These are phyloP conservation scores for Pangasianodon hypophthalmus DNA, from an alignment of 2,113 vertebrate genomes.

Conservation along the genomic window DNA sequence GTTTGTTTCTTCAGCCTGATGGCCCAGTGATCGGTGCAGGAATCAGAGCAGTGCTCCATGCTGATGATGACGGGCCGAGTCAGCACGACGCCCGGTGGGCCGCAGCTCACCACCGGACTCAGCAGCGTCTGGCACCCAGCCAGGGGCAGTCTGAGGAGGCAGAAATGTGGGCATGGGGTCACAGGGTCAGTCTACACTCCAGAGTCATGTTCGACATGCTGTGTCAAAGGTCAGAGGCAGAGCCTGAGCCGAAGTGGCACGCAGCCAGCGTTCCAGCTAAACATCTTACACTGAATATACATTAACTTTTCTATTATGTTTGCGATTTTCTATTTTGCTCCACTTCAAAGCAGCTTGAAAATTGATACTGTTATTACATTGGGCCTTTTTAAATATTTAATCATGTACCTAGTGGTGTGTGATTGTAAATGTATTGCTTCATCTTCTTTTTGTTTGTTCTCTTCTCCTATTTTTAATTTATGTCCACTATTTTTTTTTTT, in stretches of 20 bases:
- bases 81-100: conserved; percentile 94
- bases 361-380: conserved; percentile 8
- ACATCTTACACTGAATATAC: background rate
- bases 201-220: conserved; percentile 5
- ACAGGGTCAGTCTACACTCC: background rate
- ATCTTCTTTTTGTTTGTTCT: background rate
- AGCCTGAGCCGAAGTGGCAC: background rate
- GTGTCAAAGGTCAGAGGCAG: background rate
- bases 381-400: background rate
- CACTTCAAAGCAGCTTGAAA: background rate
- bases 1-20: conserved; percentile 95
- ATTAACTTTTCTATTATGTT: background rate
- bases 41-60: conserved; percentile 96
- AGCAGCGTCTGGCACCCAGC: conserved; percentile 95
- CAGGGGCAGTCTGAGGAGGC: conserved; percentile 84
- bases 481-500: background rate
- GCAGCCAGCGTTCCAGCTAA: background rate
- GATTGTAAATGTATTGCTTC: background rate
- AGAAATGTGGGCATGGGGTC: background rate
- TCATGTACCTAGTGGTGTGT: background rate
- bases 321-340: background rate
- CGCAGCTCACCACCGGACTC: conserved; percentile 95
- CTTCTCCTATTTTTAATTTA: background rate
- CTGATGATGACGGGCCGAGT: conserved; percentile 92
- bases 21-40: conserved; percentile 93